Conservation (phyloP, 30 jellyfish, hydroid and myxozoan species). For the Turritopsis rubra region DNA sequence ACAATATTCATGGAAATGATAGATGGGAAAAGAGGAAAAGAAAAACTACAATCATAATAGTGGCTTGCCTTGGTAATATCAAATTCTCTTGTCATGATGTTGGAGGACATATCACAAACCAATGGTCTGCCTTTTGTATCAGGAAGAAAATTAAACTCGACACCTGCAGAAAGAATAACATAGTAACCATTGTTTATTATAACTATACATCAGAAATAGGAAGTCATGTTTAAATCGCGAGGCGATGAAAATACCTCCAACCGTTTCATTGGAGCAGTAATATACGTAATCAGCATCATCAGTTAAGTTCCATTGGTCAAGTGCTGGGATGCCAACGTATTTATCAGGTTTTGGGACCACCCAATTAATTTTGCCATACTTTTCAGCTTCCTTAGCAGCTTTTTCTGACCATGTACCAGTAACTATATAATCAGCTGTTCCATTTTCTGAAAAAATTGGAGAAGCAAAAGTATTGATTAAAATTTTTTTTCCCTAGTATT, state of each 20-base stretch:
- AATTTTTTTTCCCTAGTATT: not conserved
- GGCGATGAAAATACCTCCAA: conserved; percentile 55
- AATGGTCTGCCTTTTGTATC: conserved; percentile 85
- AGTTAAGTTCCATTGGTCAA: conserved; percentile 56
- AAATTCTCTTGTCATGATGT: conserved; percentile 71
- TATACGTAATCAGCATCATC: conserved; percentile 75
- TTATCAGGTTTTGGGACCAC: conserved; percentile 62
- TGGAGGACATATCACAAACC: conserved; percentile 91
- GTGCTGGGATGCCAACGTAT: conserved; percentile 54
- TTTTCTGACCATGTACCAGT: conserved; percentile 98
- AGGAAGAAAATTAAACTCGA: conserved; percentile 68
- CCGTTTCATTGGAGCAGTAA: conserved; percentile 85
- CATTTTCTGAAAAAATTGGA: conserved; percentile 42
- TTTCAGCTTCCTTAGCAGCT: conserved; percentile 72
- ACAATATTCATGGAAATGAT: too few relatives aligned
- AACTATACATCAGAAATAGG: not conserved
- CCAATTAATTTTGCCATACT: conserved; percentile 76
- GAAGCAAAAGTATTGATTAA: not conserved
- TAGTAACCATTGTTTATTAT: not conserved
- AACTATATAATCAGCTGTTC: conserved; percentile 77
- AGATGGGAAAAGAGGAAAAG: not conserved
- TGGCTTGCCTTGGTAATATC: conserved; percentile 71
- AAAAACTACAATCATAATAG: not conserved
- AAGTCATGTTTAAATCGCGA: not conserved
- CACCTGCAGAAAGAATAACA: conserved; percentile 40